A percentile compares a stretch with the other conserved stretches of the same genome.
Conservation (phyloP, 2,113 vertebrate species). For the Oostethus manadensis region DNA sequence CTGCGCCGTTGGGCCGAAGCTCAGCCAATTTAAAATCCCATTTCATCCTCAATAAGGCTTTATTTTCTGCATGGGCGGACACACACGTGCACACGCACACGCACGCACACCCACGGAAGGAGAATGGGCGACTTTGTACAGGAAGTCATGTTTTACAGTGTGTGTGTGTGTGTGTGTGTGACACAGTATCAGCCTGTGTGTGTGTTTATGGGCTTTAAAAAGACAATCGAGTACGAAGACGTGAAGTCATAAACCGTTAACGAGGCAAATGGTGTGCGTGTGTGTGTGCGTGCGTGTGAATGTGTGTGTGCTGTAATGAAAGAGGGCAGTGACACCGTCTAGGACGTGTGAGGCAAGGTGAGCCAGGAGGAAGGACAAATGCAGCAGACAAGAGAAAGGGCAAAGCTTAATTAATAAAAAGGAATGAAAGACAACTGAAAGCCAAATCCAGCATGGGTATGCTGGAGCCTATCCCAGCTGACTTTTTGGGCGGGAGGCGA, state of each 20-base stretch:
- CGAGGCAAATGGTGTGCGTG: slow-evolving; percentile 32
- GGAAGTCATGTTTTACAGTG: slow-evolving; percentile 19
- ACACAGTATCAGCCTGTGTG: slow-evolving; percentile 30
- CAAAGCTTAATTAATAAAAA: neutral
- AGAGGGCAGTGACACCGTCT: slow-evolving; percentile 35
- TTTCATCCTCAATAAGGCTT: slow-evolving; percentile 78
- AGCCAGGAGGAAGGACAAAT: neutral
- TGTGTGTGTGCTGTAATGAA: slow-evolving; percentile 37
- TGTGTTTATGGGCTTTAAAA: slow-evolving; percentile 55
- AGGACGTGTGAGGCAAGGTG: slow-evolving; percentile 27
- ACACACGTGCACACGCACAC: slow-evolving; percentile 21
- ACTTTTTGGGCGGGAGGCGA: no score
- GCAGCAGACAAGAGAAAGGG: neutral
- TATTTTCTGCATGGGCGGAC: slow-evolving; percentile 71
- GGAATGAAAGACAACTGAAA: no score
- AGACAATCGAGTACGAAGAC: slow-evolving; percentile 56
- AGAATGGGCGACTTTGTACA: slow-evolving; percentile 32
- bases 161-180: slow-evolving; percentile 16
- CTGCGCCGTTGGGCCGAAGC: slow-evolving; percentile 40
- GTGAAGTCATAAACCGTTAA: slow-evolving; percentile 57
- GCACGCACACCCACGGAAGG: slow-evolving; percentile 5
- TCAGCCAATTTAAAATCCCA: slow-evolving; percentile 77
- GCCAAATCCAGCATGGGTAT: no score
- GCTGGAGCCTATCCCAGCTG: no score
- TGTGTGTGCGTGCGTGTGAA: slow-evolving; percentile 26